These are phyloP conservation scores for Pluvianellus socialis DNA, from an alignment of 2,113 vertebrate species.

Conservation along the genomic window DNA sequence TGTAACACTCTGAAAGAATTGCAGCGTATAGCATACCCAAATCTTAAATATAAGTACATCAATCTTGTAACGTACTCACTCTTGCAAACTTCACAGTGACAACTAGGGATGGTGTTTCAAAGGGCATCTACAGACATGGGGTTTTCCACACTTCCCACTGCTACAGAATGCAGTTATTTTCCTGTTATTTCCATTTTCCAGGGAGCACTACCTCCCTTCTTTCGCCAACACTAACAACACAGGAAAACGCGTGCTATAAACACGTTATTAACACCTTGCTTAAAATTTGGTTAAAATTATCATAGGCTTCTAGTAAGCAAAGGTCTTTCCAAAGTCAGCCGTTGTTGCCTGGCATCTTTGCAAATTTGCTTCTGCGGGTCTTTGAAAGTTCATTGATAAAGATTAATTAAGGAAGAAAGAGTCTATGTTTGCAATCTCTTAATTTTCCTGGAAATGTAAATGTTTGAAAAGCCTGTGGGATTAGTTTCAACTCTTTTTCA, in stretches of 20 bases:
- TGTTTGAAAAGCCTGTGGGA: background rate
- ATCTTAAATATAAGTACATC: background rate
- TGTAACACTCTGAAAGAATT: background rate
- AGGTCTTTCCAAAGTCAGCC: background rate
- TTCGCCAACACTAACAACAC: background rate
- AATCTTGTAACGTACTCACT: background rate
- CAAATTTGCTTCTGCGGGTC: background rate
- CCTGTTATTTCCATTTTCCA: background rate
- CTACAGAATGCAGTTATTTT: background rate
- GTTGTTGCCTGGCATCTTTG: background rate
- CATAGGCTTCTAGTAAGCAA: background rate
- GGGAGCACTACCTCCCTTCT: background rate
- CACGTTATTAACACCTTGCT: background rate
- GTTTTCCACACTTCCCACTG: background rate
- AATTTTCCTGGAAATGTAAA: slow-evolving; percentile 1
- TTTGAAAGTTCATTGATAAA: background rate
- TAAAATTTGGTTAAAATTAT: background rate
- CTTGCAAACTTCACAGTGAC: background rate
- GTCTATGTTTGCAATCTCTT: background rate
- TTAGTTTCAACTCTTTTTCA: background rate
- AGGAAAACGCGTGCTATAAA: background rate
- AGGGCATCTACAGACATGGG: background rate
- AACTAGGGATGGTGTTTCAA: background rate
- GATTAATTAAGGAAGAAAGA: background rate
- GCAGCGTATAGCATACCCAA: background rate